Conservation (phyloP, 2,797 vertebrate genomes). For the Yasuhikotakia modesta region DNA sequence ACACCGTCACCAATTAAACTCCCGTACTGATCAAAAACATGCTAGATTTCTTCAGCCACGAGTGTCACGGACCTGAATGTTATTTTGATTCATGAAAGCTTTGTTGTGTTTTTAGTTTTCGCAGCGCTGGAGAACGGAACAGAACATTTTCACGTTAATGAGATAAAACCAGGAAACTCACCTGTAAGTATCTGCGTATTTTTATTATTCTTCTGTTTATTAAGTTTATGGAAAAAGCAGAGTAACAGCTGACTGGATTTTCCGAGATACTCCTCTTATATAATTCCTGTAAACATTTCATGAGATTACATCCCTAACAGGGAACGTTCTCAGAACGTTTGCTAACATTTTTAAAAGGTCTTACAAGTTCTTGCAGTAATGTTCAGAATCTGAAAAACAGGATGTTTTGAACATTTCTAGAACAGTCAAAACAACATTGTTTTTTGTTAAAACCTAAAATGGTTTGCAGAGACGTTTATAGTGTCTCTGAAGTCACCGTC, state of each 20-base stretch:
- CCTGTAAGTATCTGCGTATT: slow-evolving; percentile 70
- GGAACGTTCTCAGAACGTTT: no score
- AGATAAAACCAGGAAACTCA: slow-evolving; percentile 75
- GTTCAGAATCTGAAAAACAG: no score
- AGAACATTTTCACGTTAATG: slow-evolving; percentile 78
- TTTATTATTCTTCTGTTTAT: not conserved
- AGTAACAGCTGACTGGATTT: not conserved
- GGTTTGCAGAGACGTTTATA: no score
- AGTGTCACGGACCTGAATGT: not conserved
- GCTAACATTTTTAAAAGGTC: no score
- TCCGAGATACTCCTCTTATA: not conserved
- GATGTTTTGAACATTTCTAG: no score
- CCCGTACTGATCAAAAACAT: slow-evolving; percentile 10
- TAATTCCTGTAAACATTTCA: not conserved
- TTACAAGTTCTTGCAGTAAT: no score
- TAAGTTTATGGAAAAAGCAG: not conserved
- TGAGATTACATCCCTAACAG: no score
- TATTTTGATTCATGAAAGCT: not conserved
- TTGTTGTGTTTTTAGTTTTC: slow-evolving; percentile 81
- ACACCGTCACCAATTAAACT: not conserved
- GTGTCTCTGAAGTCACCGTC: not conserved
- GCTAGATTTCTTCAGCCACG: not conserved
- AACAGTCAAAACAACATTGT: no score
- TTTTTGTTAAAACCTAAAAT: no score
- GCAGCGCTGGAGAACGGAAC: slow-evolving; percentile 88